Base-by-base conservation (phyloP, 2,888 invertebrate genomes). In the Glaucopsyche alexis region DNA sequence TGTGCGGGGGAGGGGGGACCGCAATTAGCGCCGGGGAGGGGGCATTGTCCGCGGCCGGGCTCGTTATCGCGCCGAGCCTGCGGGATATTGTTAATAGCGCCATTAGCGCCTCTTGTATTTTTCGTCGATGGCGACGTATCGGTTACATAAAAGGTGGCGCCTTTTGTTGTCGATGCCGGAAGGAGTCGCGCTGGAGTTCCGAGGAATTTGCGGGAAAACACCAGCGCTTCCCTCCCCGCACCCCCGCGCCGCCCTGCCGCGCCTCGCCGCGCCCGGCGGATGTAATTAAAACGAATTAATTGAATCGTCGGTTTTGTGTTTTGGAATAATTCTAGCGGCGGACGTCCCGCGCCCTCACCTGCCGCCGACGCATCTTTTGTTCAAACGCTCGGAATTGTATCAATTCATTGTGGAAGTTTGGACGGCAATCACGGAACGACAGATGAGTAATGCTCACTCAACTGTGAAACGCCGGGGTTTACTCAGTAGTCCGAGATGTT, bases 121-220 rank as follows among this genome's bases (percentile, higher is more conserved):
- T 38, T 7, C 47, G 19, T 47, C 29, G 47, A 69, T 69, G 29
- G 14, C 29, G 8, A 69, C 49, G 49, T 69, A 69, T 69, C 69
- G 69, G 69, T 69, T 69, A 49, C 69, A 69, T 69, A 69, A 69
- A 66, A 69, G 69, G 47, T 45, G 29, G 45, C 45, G 67, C 13
- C 69, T 69, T 65, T 69, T 69, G 49, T 69, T 8, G 47, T 45
- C 4, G 4, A 13, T 0, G 69, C 49, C 49, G 69, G 29, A 69
- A 60, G 60, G 60, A 38, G 60, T 60, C 7, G 14, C 29, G 29
- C 29, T 6, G 42, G 66, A 38, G 40, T 16, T 66, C 2, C 8
- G n/a, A n/a, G 45, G 69, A 29, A 49, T 14, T 66, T 66, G 0
- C 47, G 69, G 45, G 7, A 49, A 45, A 69, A 69, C 14, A 49